Evolutionary conservation across 1,140 invertebrate genomes (phyloP).

Genomic region (Chironomus tepperi): DNA sequence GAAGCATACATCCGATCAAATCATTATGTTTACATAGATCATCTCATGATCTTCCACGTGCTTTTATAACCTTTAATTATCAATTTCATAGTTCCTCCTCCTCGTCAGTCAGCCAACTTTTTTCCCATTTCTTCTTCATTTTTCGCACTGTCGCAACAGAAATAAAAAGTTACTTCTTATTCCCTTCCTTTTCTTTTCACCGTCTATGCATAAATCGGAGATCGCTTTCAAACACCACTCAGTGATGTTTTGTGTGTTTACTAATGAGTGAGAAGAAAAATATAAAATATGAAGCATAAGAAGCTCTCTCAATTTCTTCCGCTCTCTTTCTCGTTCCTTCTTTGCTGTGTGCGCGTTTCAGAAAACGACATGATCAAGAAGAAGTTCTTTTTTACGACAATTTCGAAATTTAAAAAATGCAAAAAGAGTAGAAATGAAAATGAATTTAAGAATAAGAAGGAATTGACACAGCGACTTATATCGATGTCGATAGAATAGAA

Average conservation of each 20-base stretch:
- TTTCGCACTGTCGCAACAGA: neutral
- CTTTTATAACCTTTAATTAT: no score
- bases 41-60: no score
- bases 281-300: neutral
- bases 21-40: no score
- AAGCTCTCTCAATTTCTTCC: neutral
- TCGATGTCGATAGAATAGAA: neutral
- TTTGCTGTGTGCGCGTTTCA: no score
- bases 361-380: no score
- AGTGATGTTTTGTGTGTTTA: neutral
- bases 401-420: neutral
- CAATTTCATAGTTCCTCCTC: no score
- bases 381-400: neutral
- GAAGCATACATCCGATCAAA: no score
- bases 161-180: neutral
- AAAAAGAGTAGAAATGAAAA: neutral
- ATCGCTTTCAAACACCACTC: neutral
- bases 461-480: conserved; percentile 2
- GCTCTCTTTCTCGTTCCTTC: neutral
- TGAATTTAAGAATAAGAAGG: neutral
- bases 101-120: neutral
- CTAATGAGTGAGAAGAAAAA: neutral
- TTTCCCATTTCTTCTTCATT: neutral
- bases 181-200: neutral
- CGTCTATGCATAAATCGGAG: neutral